Conservation (phyloP, 2,888 invertebrate species). For the Meghimatium bilineatum region DNA sequence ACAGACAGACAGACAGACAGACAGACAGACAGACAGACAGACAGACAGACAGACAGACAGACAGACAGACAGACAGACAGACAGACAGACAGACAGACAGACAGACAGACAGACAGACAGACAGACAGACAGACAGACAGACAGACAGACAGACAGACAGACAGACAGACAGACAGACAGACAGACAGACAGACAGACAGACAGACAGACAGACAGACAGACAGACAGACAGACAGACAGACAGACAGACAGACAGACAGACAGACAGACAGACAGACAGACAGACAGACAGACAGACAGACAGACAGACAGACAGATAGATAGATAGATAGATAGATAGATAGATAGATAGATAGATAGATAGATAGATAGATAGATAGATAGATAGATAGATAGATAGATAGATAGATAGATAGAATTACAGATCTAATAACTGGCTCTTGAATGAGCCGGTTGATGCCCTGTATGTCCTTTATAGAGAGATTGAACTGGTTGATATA, state of each 20-base stretch:
- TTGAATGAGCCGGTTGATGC: too few relatives aligned
- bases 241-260: conserved; percentile 36
- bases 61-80: too few relatives aligned
- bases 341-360: neutral
- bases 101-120: too few relatives aligned
- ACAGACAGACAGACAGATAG: neutral
- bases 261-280: conserved; percentile 1
- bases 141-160: too few relatives aligned
- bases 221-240: conserved; percentile 36
- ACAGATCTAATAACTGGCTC: too few relatives aligned
- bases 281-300: neutral
- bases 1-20: neutral
- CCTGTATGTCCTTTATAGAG: too few relatives aligned
- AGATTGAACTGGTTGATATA: too few relatives aligned
- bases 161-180: too few relatives aligned
- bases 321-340: conserved; percentile 13
- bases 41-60: neutral
- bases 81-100: neutral
- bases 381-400: too few relatives aligned
- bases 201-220: neutral
- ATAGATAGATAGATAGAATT: too few relatives aligned
- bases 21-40: conserved; percentile 1
- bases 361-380: neutral
- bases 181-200: conserved; percentile 1
- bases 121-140: too few relatives aligned